A percentile compares a stretch with the other conserved stretches of the same genome.
phyloP scores from a whole-genome alignment of 2,113 vertebrate genomes.

The Dascyllus trimaculatus region DNA sequence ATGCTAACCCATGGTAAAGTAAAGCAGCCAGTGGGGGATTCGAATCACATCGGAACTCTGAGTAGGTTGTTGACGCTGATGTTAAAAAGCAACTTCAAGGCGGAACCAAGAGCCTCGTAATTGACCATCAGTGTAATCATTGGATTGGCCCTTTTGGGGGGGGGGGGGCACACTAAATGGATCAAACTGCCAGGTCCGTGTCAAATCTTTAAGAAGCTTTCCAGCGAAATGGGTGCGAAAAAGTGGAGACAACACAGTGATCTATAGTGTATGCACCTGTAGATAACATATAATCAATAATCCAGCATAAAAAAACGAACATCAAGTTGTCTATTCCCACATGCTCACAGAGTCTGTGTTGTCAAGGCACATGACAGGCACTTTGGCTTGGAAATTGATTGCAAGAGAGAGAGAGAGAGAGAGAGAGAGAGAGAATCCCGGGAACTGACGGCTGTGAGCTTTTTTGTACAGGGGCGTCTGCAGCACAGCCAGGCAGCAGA shows the following conservation, averaged over 20 bases:
- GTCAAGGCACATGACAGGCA: conserved; percentile 65
- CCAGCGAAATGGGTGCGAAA: conserved; percentile 11
- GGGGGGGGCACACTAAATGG: conserved; percentile 35
- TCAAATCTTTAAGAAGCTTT: conserved; percentile 42
- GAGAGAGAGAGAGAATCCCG: conserved; percentile 58
- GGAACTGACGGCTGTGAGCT: conserved; percentile 46
- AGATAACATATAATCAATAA: conserved; percentile 70
- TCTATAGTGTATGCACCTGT: conserved; percentile 48
- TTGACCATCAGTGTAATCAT: conserved; percentile 33
- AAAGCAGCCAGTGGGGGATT: conserved; percentile 32
- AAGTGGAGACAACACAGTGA: conserved; percentile 40
- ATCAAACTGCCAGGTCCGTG: conserved; percentile 50
- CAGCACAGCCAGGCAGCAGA: conserved; percentile 32
- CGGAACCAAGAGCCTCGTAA: conserved; percentile 40
- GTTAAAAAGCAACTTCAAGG: conserved; percentile 40
- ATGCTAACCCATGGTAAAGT: conserved; percentile 37
- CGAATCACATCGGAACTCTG: conserved; percentile 9
- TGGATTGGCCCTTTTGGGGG: conserved; percentile 12
- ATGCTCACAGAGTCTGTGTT: conserved; percentile 36
- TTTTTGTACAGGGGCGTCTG: conserved; percentile 46
- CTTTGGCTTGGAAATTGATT: conserved; percentile 68
- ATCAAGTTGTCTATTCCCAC: conserved; percentile 53
- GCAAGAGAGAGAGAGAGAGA: conserved; percentile 47
- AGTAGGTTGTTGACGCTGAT: conserved; percentile 25
- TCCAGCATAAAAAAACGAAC: conserved; percentile 39